phyloP scores from a whole-genome alignment of 2,797 vertebrate species.

The Pogoniulus pusillus region DNA sequence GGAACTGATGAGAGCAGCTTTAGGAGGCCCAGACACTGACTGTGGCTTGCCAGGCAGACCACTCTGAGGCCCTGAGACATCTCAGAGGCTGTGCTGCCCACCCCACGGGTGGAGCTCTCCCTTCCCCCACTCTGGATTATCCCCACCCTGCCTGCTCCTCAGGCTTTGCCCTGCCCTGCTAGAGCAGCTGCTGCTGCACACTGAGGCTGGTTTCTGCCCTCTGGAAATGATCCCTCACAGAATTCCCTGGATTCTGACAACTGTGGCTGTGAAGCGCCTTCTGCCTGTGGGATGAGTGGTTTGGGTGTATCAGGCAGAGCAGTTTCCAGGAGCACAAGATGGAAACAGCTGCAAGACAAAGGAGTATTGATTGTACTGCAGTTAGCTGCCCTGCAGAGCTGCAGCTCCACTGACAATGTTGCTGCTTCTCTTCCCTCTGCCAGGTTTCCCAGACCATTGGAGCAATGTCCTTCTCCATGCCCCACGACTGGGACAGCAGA shows the following conservation, averaged over 20 bases:
- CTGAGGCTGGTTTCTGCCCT: background rate
- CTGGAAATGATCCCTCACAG: background rate
- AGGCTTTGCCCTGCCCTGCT: background rate
- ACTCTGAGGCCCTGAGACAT: background rate
- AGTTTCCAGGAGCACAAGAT: background rate
- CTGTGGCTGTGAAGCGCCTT: background rate
- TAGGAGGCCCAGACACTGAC: background rate
- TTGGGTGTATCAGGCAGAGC: background rate
- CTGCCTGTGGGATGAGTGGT: background rate
- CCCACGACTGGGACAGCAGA: conserved; percentile 44
- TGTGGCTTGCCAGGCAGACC: background rate
- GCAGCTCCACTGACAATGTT: background rate
- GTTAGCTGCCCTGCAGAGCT: background rate
- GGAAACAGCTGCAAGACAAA: background rate
- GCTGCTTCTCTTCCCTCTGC: background rate
- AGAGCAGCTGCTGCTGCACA: accelerated
- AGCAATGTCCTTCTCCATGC: conserved; percentile 59
- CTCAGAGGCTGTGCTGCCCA: background rate
- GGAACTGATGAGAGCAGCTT: background rate
- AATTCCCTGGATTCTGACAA: no score
- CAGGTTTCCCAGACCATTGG: conserved; percentile 79
- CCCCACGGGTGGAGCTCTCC: background rate
- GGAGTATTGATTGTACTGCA: background rate
- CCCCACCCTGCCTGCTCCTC: background rate
- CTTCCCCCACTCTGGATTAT: background rate